Percentiles rank a stretch among this genome's conserved stretches.
Evolutionary conservation across 2,888 invertebrate genomes (phyloP).

Genomic region (Vesta saturnalis): DNA sequence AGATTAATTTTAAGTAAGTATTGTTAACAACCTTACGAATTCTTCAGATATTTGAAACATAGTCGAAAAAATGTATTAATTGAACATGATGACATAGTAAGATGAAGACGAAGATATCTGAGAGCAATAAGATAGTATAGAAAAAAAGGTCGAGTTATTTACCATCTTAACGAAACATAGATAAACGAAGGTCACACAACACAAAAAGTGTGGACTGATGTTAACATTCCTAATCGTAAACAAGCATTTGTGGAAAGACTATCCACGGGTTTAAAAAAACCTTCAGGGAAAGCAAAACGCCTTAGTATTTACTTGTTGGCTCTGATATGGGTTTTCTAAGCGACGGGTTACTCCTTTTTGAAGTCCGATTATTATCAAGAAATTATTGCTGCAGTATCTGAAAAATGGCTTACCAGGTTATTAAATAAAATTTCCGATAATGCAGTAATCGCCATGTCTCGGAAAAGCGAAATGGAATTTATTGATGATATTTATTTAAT

Average conservation of each 20-base stretch:
- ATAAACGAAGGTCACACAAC: constrained; percentile 41
- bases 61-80: background rate
- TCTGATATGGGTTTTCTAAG: too few relatives aligned
- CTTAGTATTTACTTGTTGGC: too few relatives aligned
- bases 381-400: too few relatives aligned
- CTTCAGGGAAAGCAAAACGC: constrained; percentile 23
- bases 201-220: constrained; percentile 29
- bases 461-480: constrained; percentile 25
- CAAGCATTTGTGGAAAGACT: constrained; percentile 15
- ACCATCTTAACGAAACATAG: constrained; percentile 43
- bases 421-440: constrained; percentile 16
- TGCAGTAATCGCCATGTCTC: constrained; percentile 29
- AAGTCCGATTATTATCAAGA: too few relatives aligned
- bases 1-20: constrained; percentile 4
- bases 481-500: too few relatives aligned
- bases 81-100: constrained; percentile 2
- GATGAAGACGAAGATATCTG: background rate
- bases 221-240: too few relatives aligned
- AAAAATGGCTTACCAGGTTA: too few relatives aligned
- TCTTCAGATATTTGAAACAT: background rate
- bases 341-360: too few relatives aligned
- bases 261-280: constrained; percentile 13
- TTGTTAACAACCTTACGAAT: background rate
- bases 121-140: background rate
- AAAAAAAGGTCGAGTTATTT: constrained; percentile 29